Conservation (phyloP, 2,797 vertebrate species). For the Poecilia gillii region DNA sequence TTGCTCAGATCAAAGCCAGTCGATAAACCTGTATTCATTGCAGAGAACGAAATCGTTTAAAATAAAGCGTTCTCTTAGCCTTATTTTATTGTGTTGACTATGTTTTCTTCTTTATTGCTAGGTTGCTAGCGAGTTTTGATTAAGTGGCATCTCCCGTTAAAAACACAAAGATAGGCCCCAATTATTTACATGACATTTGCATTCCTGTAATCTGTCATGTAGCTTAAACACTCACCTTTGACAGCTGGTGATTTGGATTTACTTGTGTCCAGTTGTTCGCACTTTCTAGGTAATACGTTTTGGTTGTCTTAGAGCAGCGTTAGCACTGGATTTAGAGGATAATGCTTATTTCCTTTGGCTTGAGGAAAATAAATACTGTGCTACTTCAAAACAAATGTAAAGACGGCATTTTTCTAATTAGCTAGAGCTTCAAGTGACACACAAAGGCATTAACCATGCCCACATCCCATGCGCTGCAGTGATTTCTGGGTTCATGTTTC, state of each 20-base stretch:
- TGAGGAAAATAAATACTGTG: constrained; percentile 8
- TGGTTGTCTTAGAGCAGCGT: constrained; percentile 25
- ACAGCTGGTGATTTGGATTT: neutral
- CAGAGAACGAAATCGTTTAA: neutral
- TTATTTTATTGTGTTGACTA: constrained; percentile 39
- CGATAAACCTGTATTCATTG: neutral
- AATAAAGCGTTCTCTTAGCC: constrained; percentile 11
- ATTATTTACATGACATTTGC: neutral
- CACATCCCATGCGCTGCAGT: constrained; percentile 7
- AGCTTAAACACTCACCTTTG: neutral
- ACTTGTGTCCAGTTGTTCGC: neutral
- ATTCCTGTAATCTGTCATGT: neutral
- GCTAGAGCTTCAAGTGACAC: constrained; percentile 5
- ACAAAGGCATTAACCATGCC: neutral
- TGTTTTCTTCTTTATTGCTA: constrained; percentile 44
- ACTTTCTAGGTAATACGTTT: neutral
- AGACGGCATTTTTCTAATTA: neutral
- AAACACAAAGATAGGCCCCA: constrained; percentile 40
- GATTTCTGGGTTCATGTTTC: constrained; percentile 38
- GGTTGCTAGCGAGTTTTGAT: constrained; percentile 53
- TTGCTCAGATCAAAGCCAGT: neutral
- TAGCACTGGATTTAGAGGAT: constrained; percentile 42
- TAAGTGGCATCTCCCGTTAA: constrained; percentile 34
- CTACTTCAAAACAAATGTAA: constrained; percentile 8
- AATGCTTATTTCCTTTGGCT: constrained; percentile 31